phyloP scores from a whole-genome alignment of 2,113 vertebrate genomes.

The Hippocampus abdominalis region DNA sequence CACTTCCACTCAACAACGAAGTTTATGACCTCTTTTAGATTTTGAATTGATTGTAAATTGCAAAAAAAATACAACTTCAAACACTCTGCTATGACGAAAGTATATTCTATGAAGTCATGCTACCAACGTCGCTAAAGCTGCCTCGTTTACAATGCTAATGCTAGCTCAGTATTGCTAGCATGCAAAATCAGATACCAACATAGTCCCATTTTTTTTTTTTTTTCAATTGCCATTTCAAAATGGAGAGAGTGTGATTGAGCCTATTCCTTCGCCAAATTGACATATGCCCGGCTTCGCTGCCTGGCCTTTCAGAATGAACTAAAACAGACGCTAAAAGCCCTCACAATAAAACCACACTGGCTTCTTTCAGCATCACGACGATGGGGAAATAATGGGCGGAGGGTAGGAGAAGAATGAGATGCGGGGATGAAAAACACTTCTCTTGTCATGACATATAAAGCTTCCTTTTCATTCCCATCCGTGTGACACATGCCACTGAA shows the following conservation, averaged over 20 bases:
- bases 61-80: too few species aligned
- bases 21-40: too few species aligned
- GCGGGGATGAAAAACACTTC: conserved; percentile 18
- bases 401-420: conserved; percentile 18
- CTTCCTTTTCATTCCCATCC: conserved; percentile 20
- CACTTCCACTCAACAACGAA: too few species aligned
- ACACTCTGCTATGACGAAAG: too few species aligned
- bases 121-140: too few species aligned
- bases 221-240: too few species aligned
- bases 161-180: too few species aligned
- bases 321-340: conserved; percentile 36
- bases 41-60: too few species aligned
- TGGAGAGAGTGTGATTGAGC: not conserved
- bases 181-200: too few species aligned
- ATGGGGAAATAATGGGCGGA: conserved; percentile 16
- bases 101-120: too few species aligned
- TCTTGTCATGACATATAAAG: conserved; percentile 27
- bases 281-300: not conserved
- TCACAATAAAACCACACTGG: conserved; percentile 23
- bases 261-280: conserved; percentile 15
- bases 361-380: conserved; percentile 28
- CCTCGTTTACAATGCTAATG: too few species aligned
- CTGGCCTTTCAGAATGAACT: conserved; percentile 22
- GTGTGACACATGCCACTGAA: conserved; percentile 27
- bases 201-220: too few species aligned